phyloP scores from a whole-genome alignment of 2,113 vertebrate species.

The Maccullochella peelii region DNA sequence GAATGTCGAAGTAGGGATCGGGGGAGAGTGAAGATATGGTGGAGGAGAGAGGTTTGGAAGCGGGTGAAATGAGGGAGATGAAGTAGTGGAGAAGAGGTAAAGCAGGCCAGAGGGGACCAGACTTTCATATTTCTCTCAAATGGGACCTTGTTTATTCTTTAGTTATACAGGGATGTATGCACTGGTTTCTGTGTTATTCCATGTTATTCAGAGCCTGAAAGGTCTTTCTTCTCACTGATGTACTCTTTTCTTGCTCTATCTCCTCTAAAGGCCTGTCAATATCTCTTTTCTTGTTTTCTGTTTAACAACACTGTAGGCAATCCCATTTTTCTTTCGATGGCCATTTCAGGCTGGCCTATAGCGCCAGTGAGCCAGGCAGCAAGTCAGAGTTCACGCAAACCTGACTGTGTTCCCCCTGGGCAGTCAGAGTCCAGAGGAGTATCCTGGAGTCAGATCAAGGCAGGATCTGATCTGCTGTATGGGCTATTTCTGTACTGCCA shows the following conservation, averaged over 20 bases:
- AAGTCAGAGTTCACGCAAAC: conserved; percentile 3
- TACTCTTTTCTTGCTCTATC: not conserved
- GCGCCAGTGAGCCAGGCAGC: not conserved
- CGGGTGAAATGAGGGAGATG: conserved; percentile 7
- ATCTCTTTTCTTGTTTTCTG: not conserved
- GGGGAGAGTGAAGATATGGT: conserved; percentile 26
- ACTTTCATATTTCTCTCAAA: conserved; percentile 8
- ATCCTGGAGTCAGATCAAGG: conserved; percentile 30
- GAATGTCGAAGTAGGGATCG: conserved; percentile 62
- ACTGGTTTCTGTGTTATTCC: not conserved
- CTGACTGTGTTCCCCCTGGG: not conserved
- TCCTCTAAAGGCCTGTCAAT: not conserved
- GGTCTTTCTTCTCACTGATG: not conserved
- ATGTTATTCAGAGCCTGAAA: not conserved
- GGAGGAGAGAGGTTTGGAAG: conserved; percentile 17
- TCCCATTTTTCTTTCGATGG: not conserved
- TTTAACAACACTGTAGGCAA: not conserved
- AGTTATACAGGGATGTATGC: not conserved
- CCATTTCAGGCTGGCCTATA: not conserved
- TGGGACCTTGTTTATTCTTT: not conserved
- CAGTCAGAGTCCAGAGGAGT: conserved; percentile 24
- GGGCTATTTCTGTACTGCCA: conserved; percentile 36
- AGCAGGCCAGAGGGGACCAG: conserved; percentile 26
- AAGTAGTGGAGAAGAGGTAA: conserved; percentile 34
- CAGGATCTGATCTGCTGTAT: not conserved